Evolutionary conservation across 1,140 invertebrate genomes (phyloP).

Genomic region (Trichogramma pretiosum): DNA sequence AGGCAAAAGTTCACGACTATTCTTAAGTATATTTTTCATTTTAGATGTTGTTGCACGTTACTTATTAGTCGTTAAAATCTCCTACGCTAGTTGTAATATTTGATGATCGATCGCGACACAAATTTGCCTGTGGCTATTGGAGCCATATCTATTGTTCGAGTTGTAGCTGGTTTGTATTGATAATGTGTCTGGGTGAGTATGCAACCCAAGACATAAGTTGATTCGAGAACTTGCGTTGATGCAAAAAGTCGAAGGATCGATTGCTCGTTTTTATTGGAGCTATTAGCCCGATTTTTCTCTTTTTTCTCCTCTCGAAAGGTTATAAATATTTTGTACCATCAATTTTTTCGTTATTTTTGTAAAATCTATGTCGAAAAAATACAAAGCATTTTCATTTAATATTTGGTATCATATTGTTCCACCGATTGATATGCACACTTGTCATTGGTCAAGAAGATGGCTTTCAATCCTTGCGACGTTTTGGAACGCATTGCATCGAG

Average conservation of each 20-base stretch:
- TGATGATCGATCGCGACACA: background rate
- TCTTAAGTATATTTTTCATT: too few species aligned
- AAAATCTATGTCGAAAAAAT: too few species aligned
- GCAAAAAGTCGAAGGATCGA: background rate
- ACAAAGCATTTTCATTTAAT: too few species aligned
- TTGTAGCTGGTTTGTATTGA: conserved; percentile 36
- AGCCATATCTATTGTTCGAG: conserved; percentile 36
- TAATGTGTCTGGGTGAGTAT: conserved; percentile 34
- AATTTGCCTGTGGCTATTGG: conserved; percentile 12
- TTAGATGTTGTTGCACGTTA: too few species aligned
- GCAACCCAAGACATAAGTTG: conserved; percentile 30
- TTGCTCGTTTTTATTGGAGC: too few species aligned
- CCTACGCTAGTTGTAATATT: too few species aligned
- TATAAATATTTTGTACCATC: too few species aligned
- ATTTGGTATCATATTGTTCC: too few species aligned
- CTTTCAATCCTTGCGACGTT: conserved; percentile 4
- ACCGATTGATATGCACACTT: conserved; percentile 16
- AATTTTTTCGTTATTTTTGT: background rate
- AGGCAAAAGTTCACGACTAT: too few species aligned
- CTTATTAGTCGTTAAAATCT: too few species aligned
- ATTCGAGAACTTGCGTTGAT: conserved; percentile 3
- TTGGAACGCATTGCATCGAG: background rate
- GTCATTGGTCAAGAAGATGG: conserved; percentile 13
- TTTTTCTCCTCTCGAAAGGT: too few species aligned
- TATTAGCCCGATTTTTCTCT: too few species aligned